Percentiles rank a stretch among this genome's conserved stretches.
Conservation (phyloP, 1,140 invertebrate genomes). For the Drosophila nasuta region DNA sequence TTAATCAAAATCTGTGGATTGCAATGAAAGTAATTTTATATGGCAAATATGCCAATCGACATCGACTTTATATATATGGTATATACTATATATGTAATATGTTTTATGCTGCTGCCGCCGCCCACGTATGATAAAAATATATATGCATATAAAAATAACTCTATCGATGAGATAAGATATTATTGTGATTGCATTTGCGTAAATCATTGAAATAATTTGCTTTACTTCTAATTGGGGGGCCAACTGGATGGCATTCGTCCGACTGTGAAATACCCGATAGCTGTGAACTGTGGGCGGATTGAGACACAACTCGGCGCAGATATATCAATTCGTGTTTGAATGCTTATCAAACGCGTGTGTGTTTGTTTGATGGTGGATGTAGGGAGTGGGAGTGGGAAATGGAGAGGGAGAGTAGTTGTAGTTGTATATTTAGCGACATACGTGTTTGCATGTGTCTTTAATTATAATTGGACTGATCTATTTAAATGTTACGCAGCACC, state of each 20-base stretch:
- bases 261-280: background rate
- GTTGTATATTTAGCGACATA: background rate
- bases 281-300: background rate
- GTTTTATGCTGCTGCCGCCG: background rate
- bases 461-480: constrained; percentile 27
- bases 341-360: background rate
- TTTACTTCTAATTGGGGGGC: background rate
- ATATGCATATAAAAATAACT: background rate
- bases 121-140: no score
- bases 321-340: constrained; percentile 1
- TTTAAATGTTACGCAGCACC: constrained; percentile 18
- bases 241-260: background rate
- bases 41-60: background rate
- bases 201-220: background rate
- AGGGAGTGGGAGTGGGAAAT: no score
- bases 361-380: background rate
- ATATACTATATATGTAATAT: background rate
- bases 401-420: background rate
- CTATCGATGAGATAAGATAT: constrained; percentile 1
- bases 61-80: no score
- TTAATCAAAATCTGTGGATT: background rate
- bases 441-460: constrained; percentile 11
- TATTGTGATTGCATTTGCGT: background rate
- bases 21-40: background rate
- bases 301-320: no score